phyloP scores from a whole-genome alignment of 2,888 invertebrate species.

The Hydrotaea diabolus region DNA sequence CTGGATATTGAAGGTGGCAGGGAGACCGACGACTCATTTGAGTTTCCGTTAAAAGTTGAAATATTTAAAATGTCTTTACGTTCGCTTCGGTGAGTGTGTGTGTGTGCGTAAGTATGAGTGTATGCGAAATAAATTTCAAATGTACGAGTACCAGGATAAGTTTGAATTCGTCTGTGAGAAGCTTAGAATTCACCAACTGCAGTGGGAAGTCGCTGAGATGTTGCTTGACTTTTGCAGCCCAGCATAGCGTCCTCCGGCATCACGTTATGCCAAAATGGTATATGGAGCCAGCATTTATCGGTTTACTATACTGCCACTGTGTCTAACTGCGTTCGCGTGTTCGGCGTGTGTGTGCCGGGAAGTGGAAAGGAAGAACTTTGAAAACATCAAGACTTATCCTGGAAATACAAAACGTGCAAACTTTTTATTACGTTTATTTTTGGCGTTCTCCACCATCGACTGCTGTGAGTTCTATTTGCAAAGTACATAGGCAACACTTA shows the following conservation, averaged over 20 bases:
- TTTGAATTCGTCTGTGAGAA: neutral
- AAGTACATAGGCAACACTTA: neutral
- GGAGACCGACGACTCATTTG: too few species aligned
- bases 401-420: constrained; percentile 30
- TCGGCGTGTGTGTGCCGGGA: neutral
- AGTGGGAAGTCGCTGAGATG: neutral
- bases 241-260: too few species aligned
- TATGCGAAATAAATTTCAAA: neutral
- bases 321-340: neutral
- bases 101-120: too few species aligned
- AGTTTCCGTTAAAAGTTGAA: neutral
- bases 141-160: neutral
- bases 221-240: neutral
- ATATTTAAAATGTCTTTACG: neutral
- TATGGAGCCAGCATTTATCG: constrained; percentile 17
- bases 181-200: neutral
- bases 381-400: constrained; percentile 39
- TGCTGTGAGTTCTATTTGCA: neutral
- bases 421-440: constrained; percentile 38
- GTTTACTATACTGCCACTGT: neutral
- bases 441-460: neutral
- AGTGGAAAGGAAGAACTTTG: constrained; percentile 32
- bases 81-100: neutral
- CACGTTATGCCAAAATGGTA: neutral
- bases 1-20: neutral